These are phyloP conservation scores for Neoarius graeffei DNA, from an alignment of 2,113 vertebrate species.

Conservation along the genomic window DNA sequence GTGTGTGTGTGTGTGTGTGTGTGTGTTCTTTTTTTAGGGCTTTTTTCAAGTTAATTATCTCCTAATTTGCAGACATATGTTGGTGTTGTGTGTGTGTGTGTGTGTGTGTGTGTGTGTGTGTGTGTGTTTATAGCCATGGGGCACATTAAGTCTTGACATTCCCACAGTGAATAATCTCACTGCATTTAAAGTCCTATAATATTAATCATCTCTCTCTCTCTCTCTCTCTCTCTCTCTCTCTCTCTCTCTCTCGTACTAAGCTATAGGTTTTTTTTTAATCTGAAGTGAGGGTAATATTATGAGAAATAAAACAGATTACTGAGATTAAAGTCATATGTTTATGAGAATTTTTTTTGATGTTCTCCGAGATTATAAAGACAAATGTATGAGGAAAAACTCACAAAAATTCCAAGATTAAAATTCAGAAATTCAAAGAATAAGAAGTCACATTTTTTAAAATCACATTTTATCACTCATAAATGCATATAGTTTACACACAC, in stretches of 20 bases:
- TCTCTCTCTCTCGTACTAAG: background rate
- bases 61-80: background rate
- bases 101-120: conserved; percentile 19
- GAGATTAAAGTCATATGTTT: too few relatives aligned
- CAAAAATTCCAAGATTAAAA: too few relatives aligned
- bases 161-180: conserved; percentile 60
- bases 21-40: background rate
- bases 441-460: too few relatives aligned
- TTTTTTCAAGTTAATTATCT: background rate
- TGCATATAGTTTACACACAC: too few relatives aligned
- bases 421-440: too few relatives aligned
- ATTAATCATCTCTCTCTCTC: conserved; percentile 26
- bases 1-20: background rate
- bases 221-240: background rate
- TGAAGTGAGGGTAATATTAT: too few relatives aligned
- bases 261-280: too few relatives aligned
- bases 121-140: conserved; percentile 42
- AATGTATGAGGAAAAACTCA: too few relatives aligned
- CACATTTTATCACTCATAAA: too few relatives aligned
- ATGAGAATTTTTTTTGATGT: too few relatives aligned
- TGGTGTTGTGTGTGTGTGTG: conserved; percentile 16
- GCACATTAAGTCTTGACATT: conserved; percentile 59
- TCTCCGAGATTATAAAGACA: too few relatives aligned
- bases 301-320: too few relatives aligned
- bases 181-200: conserved; percentile 54